These are phyloP conservation scores for Chrysomela aeneicollis DNA, from an alignment of 2,888 invertebrate genomes.

Conservation along the genomic window DNA sequence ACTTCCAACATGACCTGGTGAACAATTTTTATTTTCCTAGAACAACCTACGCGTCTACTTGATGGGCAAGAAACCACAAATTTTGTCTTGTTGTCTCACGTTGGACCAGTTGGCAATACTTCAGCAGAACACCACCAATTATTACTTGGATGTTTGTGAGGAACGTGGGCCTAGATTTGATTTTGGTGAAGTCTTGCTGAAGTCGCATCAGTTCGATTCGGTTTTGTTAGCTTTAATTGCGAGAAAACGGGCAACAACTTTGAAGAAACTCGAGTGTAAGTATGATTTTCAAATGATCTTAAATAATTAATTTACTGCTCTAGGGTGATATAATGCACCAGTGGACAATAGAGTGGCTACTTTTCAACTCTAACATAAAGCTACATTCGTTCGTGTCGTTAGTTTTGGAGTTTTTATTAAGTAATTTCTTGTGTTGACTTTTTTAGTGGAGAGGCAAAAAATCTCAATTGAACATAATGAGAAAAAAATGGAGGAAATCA, in stretches of 20 bases:
- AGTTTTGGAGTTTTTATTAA: no score
- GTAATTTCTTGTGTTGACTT: constrained; percentile 12
- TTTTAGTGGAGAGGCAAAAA: constrained; percentile 55
- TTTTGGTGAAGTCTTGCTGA: constrained; percentile 47
- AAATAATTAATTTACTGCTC: no score
- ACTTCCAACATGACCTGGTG: constrained; percentile 14
- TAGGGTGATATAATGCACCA: no score
- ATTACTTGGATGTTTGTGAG: constrained; percentile 54
- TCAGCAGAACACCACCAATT: constrained; percentile 52
- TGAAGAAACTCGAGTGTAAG: constrained; percentile 57
- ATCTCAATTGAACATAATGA: constrained; percentile 48
- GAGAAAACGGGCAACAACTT: constrained; percentile 53
- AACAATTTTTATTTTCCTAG: constrained; percentile 46
- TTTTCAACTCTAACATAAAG: no score
- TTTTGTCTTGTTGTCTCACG: constrained; percentile 57
- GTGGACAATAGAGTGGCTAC: no score
- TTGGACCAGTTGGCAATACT: constrained; percentile 51
- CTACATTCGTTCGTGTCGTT: no score
- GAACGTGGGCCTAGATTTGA: constrained; percentile 54
- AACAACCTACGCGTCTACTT: constrained; percentile 54
- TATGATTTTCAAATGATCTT: constrained; percentile 15
- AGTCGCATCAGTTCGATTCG: constrained; percentile 46
- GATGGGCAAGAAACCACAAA: constrained; percentile 52
- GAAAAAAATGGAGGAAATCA: constrained; percentile 51
- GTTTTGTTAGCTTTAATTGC: constrained; percentile 52